A percentile compares a stretch with the other conserved stretches of the same genome.
phyloP scores from a whole-genome alignment of 2,888 invertebrate genomes.

The Autographa gamma region DNA sequence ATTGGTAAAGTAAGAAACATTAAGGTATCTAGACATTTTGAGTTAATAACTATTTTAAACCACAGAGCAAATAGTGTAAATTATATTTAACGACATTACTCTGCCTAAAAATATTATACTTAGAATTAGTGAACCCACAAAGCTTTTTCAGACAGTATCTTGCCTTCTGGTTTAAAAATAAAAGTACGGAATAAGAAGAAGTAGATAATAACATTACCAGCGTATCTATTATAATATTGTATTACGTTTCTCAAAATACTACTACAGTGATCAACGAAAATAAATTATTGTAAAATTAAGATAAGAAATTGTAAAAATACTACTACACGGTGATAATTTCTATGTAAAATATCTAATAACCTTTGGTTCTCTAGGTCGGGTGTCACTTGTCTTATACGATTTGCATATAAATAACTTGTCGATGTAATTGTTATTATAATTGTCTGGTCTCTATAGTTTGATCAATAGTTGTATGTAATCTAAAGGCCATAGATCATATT shows the following conservation, averaged over 20 bases:
- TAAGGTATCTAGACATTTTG: no score
- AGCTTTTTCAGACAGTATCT: no score
- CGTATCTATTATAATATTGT: no score
- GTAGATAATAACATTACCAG: no score
- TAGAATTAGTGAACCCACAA: no score
- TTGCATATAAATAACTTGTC: slow-evolving; percentile 36
- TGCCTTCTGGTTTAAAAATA: no score
- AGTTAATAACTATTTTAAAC: no score
- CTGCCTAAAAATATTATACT: no score
- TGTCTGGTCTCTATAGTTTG: slow-evolving; percentile 47
- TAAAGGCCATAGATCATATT: slow-evolving; percentile 60
- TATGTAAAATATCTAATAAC: slow-evolving; percentile 11
- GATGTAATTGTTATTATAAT: slow-evolving; percentile 44
- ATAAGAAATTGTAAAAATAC: not conserved
- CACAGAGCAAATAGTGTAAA: no score
- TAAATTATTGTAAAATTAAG: not conserved
- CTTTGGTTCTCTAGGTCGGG: slow-evolving; percentile 19
- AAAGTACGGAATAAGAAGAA: not conserved
- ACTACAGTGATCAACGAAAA: not conserved
- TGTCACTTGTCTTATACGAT: slow-evolving; percentile 31
- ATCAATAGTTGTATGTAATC: slow-evolving; percentile 44
- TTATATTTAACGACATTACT: no score
- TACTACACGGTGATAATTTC: not conserved
- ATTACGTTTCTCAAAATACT: no score
- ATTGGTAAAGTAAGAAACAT: no score